Evolutionary conservation across 2,797 vertebrate species (phyloP).

Genomic region (Eulemur coronatus): DNA sequence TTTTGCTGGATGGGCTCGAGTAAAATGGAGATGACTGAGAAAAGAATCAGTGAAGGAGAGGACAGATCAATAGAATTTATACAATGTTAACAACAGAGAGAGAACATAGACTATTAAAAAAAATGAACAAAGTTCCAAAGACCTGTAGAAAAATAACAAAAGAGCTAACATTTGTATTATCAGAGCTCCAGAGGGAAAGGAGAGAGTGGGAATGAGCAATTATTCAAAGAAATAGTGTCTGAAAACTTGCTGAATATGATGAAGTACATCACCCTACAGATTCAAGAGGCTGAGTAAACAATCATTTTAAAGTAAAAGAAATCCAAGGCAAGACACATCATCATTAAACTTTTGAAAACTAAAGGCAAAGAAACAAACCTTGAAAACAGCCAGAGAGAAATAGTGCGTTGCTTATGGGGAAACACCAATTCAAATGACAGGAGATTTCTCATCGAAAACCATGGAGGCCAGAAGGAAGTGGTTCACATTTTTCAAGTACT

Average conservation of each 20-base stretch:
- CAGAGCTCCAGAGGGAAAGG: neutral
- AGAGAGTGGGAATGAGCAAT: neutral
- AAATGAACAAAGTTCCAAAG: neutral
- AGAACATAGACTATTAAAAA: neutral
- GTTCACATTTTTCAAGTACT: neutral
- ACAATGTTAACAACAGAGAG: neutral
- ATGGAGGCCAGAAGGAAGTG: neutral
- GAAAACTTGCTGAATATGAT: slow-evolving; percentile 1
- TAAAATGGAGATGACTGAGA: neutral
- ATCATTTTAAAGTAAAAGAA: neutral
- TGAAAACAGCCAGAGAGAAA: slow-evolving; percentile 30
- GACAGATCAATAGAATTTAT: neutral
- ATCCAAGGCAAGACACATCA: neutral
- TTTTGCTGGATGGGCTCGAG: neutral
- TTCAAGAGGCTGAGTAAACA: slow-evolving; percentile 28
- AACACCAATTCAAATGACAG: neutral
- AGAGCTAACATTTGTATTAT: neutral
- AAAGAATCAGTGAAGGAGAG: neutral
- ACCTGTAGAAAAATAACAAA: neutral
- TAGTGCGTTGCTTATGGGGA: neutral
- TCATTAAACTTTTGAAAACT: slow-evolving; percentile 38
- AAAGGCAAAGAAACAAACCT: neutral
- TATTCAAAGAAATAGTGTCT: slow-evolving; percentile 9
- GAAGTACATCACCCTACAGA: neutral
- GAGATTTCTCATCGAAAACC: slow-evolving; percentile 6